Evolutionary conservation across 2,888 invertebrate species (phyloP).

Genomic region (Dascillus cervinus): DNA sequence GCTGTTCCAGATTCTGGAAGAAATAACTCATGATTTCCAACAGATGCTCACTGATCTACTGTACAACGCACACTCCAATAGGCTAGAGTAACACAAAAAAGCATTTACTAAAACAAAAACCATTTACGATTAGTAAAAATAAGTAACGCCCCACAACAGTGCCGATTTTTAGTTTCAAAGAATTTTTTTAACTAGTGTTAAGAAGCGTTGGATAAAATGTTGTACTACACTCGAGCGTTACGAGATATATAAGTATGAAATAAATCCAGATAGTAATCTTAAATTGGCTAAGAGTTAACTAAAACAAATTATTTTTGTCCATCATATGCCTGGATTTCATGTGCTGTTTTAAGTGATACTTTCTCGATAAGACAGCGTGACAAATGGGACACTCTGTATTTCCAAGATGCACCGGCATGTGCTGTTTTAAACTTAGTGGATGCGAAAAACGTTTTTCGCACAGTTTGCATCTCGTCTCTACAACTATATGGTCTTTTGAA

Average conservation of each 20-base stretch:
- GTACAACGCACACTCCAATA: too few species aligned
- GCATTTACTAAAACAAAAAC: too few species aligned
- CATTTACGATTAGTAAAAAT: not conserved
- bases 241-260: not conserved
- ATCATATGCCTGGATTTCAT: conserved; percentile 20
- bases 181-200: not conserved
- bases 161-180: not conserved
- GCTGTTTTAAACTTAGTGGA: conserved; percentile 46
- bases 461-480: conserved; percentile 33
- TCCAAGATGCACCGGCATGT: conserved; percentile 46
- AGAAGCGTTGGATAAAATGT: not conserved
- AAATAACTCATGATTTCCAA: too few species aligned
- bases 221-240: too few species aligned
- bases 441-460: conserved; percentile 45
- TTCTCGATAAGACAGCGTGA: conserved; percentile 43
- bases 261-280: too few species aligned
- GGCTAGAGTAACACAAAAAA: too few species aligned
- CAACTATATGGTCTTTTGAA: too few species aligned
- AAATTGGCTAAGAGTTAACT: too few species aligned
- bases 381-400: conserved; percentile 45
- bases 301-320: too few species aligned
- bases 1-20: too few species aligned
- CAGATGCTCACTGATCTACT: too few species aligned
- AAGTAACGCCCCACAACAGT: not conserved
- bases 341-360: conserved; percentile 29